Base-by-base conservation (phyloP, 2,797 vertebrate genomes). In the Acanthis flammea region DNA sequence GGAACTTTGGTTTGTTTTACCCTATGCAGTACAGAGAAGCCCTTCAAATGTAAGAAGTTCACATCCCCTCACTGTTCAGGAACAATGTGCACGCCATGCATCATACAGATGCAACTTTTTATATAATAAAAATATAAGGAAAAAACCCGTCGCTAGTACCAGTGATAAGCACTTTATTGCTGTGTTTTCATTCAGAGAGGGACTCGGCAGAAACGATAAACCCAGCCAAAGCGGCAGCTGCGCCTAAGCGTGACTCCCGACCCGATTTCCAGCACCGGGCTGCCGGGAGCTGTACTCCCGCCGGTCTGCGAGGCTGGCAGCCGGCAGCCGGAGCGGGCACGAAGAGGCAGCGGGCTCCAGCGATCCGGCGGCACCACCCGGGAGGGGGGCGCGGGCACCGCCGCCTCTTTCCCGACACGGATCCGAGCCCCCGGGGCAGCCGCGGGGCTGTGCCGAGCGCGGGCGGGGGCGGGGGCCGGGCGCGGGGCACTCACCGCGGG, bases 401-500 rank as follows among this genome's bases (percentile, higher is more conserved):
- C 66, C 53, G 13, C 37, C 45, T 17, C 51, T 21, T 12, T 22
- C 41, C 68, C 33, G 19, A 10, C 37, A 17, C 54, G 4, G 39
- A 58, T 7, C 42, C 74, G 53, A 28, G 10, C 7, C n/a, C n/a
- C 30, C 18, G 33, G 39, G 51, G 47, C 51, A 4, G 79, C 55
- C 7, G 14, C 37, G n/a, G 42, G 33, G 63, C 47, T 7, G 9
- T 22, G 42, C 48, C 3, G 33, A 23, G 19, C 42, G 19, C 9
- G 53, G 14, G 23, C 19, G 27, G 92, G 81, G 87, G 37, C 70
- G 27, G 92, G 81, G 87, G 35, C 67, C 87, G 73, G 74, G 23
- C 14, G 30, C 48, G 55, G 77, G 53, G 70, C 86, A 94, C 98
- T 98, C 98, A 99, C 99, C 98, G 99, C 99, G 95, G 99, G 99